Conservation (phyloP, 2,113 vertebrate genomes). For the Tyrannus savana region DNA sequence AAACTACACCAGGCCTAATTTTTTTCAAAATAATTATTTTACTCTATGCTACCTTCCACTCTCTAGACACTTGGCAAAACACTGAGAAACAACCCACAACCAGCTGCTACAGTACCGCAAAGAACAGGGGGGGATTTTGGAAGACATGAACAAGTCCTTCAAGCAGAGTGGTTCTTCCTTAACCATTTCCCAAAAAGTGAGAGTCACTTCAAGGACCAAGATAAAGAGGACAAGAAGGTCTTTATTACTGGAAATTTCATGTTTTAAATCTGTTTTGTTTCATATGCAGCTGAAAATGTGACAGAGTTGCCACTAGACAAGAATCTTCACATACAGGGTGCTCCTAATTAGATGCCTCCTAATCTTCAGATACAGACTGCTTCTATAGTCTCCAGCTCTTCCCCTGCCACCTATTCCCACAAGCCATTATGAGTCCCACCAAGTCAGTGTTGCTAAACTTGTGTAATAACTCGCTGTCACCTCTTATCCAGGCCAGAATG, state of each 20-base stretch:
- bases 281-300: not conserved
- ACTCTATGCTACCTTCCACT: not conserved
- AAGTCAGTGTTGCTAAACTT: not conserved
- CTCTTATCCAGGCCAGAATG: not conserved
- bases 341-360: not conserved
- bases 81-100: not conserved
- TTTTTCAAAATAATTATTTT: not conserved
- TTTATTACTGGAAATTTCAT: not conserved
- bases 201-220: not conserved
- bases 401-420: not conserved
- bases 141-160: not conserved
- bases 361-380: rapidly evolving
- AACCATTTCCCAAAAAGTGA: not conserved
- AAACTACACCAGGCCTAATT: not conserved
- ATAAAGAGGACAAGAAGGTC: not conserved
- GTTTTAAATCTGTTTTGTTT: not conserved
- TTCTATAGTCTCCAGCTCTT: not conserved
- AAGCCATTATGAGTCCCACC: not conserved
- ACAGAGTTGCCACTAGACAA: not conserved
- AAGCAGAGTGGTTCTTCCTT: not conserved
- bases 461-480: not conserved
- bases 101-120: not conserved
- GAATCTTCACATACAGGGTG: rapidly evolving
- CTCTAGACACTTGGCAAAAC: rapidly evolving
- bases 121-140: not conserved